Percentiles rank a stretch among this genome's conserved stretches.
Evolutionary conservation across 2,888 invertebrate genomes (phyloP).

Genomic region (Dicranocentrus wangi): DNA sequence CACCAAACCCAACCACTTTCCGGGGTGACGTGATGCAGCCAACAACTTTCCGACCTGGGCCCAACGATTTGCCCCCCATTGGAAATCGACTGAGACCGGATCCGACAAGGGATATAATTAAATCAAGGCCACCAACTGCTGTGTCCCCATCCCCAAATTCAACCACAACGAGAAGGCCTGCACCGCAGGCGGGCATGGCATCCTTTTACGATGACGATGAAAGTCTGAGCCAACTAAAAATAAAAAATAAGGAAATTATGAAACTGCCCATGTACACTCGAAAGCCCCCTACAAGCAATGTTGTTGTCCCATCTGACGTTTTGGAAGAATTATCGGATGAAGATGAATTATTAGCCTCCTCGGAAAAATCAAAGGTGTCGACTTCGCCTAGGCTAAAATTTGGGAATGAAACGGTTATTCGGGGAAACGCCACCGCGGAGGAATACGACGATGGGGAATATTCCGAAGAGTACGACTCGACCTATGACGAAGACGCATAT

Average conservation of each 20-base stretch:
- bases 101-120: conserved; percentile 32
- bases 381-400: conserved; percentile 1
- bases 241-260: conserved; percentile 71
- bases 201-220: conserved; percentile 70
- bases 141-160: background rate
- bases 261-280: conserved; percentile 55
- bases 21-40: conserved; percentile 63
- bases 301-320: conserved; percentile 31
- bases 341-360: conserved; percentile 49
- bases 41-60: conserved; percentile 69
- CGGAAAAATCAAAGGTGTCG: conserved; percentile 27
- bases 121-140: background rate
- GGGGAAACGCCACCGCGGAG: conserved; percentile 46
- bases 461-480: conserved; percentile 53
- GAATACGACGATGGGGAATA: conserved; percentile 46
- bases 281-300: conserved; percentile 31
- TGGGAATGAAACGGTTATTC: background rate
- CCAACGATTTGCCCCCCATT: conserved; percentile 49
- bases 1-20: conserved; percentile 67
- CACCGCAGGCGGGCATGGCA: conserved; percentile 67
- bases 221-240: conserved; percentile 67
- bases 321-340: conserved; percentile 59
- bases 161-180: conserved; percentile 41
- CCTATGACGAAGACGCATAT: conserved; percentile 58
- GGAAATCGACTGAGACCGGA: conserved; percentile 45